phyloP scores from a whole-genome alignment of 2,888 invertebrate genomes.

The Melinopterus prodromus region DNA sequence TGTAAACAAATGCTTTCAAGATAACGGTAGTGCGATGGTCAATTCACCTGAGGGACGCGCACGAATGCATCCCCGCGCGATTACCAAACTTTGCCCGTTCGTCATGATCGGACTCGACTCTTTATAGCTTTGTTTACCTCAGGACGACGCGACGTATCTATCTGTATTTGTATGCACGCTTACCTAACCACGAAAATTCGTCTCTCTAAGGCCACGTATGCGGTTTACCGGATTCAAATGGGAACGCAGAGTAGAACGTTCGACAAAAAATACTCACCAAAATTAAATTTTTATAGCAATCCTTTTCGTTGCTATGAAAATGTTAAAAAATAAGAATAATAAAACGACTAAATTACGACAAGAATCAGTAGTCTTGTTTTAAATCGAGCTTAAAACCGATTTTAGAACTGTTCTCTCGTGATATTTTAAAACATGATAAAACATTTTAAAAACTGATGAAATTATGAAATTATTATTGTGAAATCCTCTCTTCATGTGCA shows the following conservation, averaged over 20 bases:
- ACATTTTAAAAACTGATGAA: too few relatives aligned
- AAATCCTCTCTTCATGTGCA: too few relatives aligned
- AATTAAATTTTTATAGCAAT: too few relatives aligned
- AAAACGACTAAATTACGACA: too few relatives aligned
- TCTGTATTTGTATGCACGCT: constrained; percentile 8
- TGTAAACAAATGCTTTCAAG: constrained; percentile 17
- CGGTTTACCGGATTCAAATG: not conserved
- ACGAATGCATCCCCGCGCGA: not conserved
- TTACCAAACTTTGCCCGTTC: constrained; percentile 17
- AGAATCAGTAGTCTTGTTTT: too few relatives aligned
- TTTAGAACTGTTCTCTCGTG: too few relatives aligned
- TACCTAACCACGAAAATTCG: not conserved
- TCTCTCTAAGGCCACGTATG: not conserved
- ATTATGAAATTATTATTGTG: too few relatives aligned
- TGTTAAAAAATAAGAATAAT: too few relatives aligned
- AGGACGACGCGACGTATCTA: not conserved
- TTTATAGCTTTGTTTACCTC: constrained; percentile 24
- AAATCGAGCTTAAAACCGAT: too few relatives aligned
- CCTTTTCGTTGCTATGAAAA: too few relatives aligned
- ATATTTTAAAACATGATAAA: too few relatives aligned
- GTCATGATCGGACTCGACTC: constrained; percentile 21
- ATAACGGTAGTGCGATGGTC: not conserved
- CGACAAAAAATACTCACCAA: too few relatives aligned
- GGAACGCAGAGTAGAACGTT: not conserved
- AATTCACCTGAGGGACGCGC: constrained; percentile 14